These are phyloP conservation scores for Eumerus sabulonum DNA, from an alignment of 2,888 invertebrate genomes.

Conservation along the genomic window DNA sequence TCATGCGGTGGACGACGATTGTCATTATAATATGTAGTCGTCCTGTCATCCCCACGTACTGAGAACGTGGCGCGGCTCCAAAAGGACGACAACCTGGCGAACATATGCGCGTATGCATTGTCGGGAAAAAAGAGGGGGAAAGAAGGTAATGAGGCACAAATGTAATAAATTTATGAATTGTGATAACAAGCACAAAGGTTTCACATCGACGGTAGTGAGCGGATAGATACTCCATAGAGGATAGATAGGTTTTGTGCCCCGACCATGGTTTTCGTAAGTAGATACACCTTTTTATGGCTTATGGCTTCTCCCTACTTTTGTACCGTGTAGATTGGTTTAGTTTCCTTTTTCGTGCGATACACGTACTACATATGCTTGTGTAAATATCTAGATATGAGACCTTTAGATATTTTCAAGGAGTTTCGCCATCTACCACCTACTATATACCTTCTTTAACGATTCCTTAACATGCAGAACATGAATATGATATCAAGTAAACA, in stretches of 20 bases:
- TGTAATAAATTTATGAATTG: slow-evolving; percentile 70
- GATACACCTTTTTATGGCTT: slow-evolving; percentile 58
- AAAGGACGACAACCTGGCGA: slow-evolving; percentile 49
- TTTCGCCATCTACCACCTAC: too few species aligned
- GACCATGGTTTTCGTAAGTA: slow-evolving; percentile 41
- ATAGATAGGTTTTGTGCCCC: slow-evolving; percentile 1
- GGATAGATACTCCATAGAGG: not conserved
- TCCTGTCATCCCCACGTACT: slow-evolving; percentile 17
- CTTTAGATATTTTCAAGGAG: slow-evolving; percentile 22
- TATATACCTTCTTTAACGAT: slow-evolving; percentile 58
- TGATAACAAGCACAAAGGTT: slow-evolving; percentile 58
- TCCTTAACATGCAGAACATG: slow-evolving; percentile 67
- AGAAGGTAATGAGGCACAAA: slow-evolving; percentile 69
- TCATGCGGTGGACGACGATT: slow-evolving; percentile 59
- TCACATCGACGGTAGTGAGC: slow-evolving; percentile 10
- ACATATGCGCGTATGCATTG: slow-evolving; percentile 62
- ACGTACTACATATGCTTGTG: not conserved
- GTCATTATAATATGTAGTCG: slow-evolving; percentile 48
- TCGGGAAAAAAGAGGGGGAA: slow-evolving; percentile 41
- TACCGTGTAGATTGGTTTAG: slow-evolving; percentile 40
- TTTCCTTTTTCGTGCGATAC: too few species aligned
- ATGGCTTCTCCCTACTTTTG: slow-evolving; percentile 13
- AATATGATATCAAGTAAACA: slow-evolving; percentile 67
- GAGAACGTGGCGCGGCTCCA: slow-evolving; percentile 35
- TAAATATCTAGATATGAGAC: not conserved